Evolutionary conservation across 2,888 invertebrate species (phyloP).

Genomic region (Papilio elwesi): DNA sequence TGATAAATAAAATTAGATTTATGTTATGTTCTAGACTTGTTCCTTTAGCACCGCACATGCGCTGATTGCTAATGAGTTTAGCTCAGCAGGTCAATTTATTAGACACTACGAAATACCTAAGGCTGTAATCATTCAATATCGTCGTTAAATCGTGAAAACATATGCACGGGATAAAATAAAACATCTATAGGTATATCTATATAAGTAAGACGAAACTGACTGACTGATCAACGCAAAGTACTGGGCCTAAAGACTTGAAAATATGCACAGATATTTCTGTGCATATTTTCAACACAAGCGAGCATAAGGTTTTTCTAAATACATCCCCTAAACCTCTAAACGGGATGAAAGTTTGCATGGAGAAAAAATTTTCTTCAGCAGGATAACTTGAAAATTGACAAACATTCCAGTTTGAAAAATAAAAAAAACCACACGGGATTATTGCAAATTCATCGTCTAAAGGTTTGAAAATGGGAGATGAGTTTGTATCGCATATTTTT

Average conservation of each 20-base stretch:
- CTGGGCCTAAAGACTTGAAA: no score
- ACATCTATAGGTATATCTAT: not conserved
- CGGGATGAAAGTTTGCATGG: no score
- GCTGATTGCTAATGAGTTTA: conserved; percentile 1
- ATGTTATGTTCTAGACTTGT: conserved; percentile 8
- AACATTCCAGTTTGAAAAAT: no score
- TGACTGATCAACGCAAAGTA: not conserved
- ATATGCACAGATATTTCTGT: not conserved
- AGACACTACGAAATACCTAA: not conserved
- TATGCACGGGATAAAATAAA: not conserved
- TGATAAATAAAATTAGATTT: conserved; percentile 23
- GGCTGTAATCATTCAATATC: not conserved
- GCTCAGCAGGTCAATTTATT: not conserved
- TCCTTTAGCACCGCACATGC: conserved; percentile 29
- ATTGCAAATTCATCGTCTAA: no score
- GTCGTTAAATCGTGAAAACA: not conserved
- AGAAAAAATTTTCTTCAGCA: no score
- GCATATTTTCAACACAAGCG: no score
- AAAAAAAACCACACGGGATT: no score
- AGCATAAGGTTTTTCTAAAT: no score
- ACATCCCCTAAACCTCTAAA: no score
- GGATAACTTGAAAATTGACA: no score
- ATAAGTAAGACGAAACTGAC: not conserved
- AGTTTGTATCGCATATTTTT: no score
- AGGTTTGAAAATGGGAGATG: no score